phyloP scores from a whole-genome alignment of 2,797 vertebrate genomes.

The Scyliorhinus canicula region DNA sequence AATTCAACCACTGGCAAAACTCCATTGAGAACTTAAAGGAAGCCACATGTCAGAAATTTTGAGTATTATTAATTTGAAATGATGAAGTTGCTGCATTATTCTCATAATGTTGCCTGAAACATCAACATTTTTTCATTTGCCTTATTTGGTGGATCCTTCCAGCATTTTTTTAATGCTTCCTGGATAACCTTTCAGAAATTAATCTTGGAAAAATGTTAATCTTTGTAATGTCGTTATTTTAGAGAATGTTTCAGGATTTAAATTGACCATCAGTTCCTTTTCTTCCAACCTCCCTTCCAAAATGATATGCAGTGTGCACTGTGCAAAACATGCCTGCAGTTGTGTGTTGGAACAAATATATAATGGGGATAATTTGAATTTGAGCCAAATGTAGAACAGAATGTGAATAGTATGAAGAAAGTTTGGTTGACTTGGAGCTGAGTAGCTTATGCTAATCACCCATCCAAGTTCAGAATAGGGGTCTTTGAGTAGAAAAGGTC shows the following conservation, averaged over 20 bases:
- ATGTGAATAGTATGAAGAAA: slow-evolving; percentile 41
- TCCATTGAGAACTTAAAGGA: no score
- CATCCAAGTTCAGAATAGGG: slow-evolving; percentile 33
- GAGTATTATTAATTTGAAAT: no score
- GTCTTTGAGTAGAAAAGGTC: slow-evolving; percentile 39
- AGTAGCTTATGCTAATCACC: slow-evolving; percentile 17
- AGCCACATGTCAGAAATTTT: no score
- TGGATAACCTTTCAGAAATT: background rate
- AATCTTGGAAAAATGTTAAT: background rate
- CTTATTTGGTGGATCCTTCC: background rate
- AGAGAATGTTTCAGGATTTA: background rate
- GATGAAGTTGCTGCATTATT: no score
- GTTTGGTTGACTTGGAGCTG: slow-evolving; percentile 40
- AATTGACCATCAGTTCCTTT: background rate
- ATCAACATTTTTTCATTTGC: background rate
- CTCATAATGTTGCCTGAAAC: background rate
- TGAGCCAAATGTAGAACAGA: slow-evolving; percentile 42
- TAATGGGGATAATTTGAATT: background rate
- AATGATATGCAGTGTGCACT: background rate
- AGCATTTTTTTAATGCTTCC: background rate
- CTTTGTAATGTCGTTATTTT: background rate
- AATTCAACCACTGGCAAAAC: no score
- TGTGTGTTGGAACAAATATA: slow-evolving; percentile 40
- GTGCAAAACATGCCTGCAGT: slow-evolving; percentile 42
- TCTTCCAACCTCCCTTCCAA: background rate